A percentile compares a stretch with the other conserved stretches of the same genome.
Conservation (phyloP, 2,888 invertebrate species). For the Lepeophtheirus nordmannii region DNA sequence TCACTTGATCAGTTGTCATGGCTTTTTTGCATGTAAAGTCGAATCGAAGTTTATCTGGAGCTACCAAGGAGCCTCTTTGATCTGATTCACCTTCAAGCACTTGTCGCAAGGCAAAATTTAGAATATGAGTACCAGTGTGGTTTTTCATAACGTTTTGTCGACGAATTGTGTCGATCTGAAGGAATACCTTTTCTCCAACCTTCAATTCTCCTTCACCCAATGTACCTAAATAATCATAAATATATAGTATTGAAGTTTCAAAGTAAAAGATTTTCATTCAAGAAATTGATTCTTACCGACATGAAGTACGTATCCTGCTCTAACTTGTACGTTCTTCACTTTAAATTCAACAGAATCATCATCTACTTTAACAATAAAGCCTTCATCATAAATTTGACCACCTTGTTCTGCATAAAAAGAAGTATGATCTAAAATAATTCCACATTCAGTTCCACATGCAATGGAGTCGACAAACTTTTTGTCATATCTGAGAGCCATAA, state of each 20-base stretch:
- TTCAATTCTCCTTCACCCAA: slow-evolving; percentile 57
- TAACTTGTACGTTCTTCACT: slow-evolving; percentile 80
- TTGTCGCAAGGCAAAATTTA: slow-evolving; percentile 81
- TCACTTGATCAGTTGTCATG: slow-evolving; percentile 71
- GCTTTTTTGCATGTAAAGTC: slow-evolving; percentile 90
- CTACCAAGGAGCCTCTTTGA: slow-evolving; percentile 90
- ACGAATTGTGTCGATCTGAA: slow-evolving; percentile 67
- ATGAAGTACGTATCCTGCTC: slow-evolving; percentile 89
- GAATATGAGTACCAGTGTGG: slow-evolving; percentile 90
- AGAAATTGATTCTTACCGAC: slow-evolving; percentile 46
- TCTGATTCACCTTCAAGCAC: slow-evolving; percentile 81
- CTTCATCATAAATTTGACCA: slow-evolving; percentile 93
- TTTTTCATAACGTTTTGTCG: slow-evolving; percentile 92
- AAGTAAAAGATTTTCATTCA: too few relatives aligned
- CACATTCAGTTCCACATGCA: slow-evolving; percentile 70
- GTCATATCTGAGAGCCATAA: slow-evolving; percentile 61
- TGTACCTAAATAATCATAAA: background rate
- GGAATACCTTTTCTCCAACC: slow-evolving; percentile 64
- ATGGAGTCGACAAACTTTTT: slow-evolving; percentile 74
- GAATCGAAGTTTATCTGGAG: slow-evolving; percentile 87
- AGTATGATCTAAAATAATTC: slow-evolving; percentile 73
- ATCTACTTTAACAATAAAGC: slow-evolving; percentile 56
- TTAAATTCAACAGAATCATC: slow-evolving; percentile 60
- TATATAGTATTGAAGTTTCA: too few relatives aligned
- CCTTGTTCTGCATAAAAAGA: slow-evolving; percentile 98